These are phyloP conservation scores for Lucilia cuprina DNA, from an alignment of 1,140 invertebrate genomes.

Conservation along the genomic window DNA sequence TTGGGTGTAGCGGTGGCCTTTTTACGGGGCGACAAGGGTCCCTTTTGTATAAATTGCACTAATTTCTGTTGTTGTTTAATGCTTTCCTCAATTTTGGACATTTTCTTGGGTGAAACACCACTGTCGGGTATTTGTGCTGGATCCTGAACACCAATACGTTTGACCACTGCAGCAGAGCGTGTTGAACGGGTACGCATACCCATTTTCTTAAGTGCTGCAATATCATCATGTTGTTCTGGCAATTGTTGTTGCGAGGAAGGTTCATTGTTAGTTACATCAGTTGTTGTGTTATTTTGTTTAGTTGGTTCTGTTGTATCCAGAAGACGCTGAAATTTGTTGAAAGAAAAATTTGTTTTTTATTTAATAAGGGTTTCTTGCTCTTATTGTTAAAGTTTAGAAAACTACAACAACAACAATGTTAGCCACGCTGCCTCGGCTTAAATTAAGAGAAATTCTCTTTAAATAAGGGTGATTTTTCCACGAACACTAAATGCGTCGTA, in stretches of 20 bases:
- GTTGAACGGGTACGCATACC: constrained; percentile 54
- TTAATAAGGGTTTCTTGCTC: not conserved
- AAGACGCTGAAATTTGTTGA: constrained; percentile 45
- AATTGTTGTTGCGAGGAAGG: not conserved
- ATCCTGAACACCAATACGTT: constrained; percentile 50
- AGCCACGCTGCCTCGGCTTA: not conserved
- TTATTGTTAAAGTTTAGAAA: not conserved
- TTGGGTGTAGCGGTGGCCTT: constrained; percentile 4
- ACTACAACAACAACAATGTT: not conserved
- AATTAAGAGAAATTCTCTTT: too few relatives aligned
- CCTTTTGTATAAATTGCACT: constrained; percentile 58
- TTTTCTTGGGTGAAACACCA: constrained; percentile 44
- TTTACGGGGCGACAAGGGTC: constrained; percentile 40
- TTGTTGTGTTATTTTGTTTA: constrained; percentile 10
- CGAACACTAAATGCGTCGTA: too few relatives aligned
- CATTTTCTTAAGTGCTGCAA: constrained; percentile 48
- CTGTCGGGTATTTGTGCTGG: constrained; percentile 5
- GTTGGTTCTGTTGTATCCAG: constrained; percentile 45
- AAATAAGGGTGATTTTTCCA: not conserved
- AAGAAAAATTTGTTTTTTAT: not conserved
- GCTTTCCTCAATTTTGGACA: constrained; percentile 46
- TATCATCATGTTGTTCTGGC: constrained; percentile 49
- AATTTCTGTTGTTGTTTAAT: constrained; percentile 52
- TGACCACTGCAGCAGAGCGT: constrained; percentile 52
- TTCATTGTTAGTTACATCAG: not conserved